phyloP scores from a whole-genome alignment of 2,113 vertebrate species.

The Bubalus kerabau region DNA sequence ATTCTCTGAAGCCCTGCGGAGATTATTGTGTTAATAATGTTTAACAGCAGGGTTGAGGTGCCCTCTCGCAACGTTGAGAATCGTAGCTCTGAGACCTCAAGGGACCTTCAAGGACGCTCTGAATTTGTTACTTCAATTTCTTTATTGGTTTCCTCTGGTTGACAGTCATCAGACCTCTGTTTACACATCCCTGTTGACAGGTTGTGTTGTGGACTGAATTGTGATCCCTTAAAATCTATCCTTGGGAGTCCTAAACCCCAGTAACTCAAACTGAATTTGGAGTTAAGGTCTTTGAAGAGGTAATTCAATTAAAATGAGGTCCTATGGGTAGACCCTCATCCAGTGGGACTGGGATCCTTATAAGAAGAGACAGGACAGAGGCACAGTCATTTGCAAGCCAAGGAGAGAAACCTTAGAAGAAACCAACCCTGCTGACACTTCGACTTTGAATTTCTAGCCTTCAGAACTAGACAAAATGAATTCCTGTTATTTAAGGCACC shows the following conservation, averaged over 20 bases:
- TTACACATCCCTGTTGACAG: too few species aligned
- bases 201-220: neutral
- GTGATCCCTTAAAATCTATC: neutral
- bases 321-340: neutral
- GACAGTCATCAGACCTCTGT: neutral
- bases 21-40: neutral
- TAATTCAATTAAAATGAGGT: neutral
- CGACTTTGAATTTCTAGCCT: neutral
- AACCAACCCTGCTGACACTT: neutral
- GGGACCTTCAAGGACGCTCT: neutral
- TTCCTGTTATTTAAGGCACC: neutral
- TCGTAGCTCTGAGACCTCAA: neutral
- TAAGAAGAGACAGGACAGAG: neutral
- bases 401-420: neutral
- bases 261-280: neutral
- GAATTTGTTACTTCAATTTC: neutral
- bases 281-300: neutral
- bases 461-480: neutral
- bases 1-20: neutral
- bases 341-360: neutral
- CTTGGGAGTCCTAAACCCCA: neutral
- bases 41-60: accelerated
- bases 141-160: neutral
- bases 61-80: neutral
- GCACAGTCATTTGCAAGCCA: neutral